These are phyloP conservation scores for Drosophila mulleri DNA, from an alignment of 2,888 invertebrate genomes.

Conservation along the genomic window DNA sequence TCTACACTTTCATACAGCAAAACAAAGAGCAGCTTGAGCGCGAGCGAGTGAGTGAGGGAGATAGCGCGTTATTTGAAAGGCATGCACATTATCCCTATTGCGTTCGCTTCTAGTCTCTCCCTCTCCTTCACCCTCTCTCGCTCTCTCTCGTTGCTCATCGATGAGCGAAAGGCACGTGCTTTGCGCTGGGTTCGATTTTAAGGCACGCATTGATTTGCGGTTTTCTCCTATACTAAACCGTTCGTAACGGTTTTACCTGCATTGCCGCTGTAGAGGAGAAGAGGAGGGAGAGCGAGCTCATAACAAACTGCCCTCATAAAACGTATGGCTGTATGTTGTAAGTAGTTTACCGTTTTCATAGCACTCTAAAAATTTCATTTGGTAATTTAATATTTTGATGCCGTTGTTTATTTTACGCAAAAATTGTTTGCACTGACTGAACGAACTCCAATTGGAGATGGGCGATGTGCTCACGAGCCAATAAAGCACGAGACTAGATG, in stretches of 20 bases:
- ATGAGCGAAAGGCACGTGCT: slow-evolving; percentile 36
- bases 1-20: slow-evolving; percentile 55
- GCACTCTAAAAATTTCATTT: slow-evolving; percentile 54
- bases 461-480: background rate
- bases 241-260: slow-evolving; percentile 65
- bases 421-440: slow-evolving; percentile 64
- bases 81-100: slow-evolving; percentile 48
- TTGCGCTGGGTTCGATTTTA: slow-evolving; percentile 30
- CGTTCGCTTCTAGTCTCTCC: background rate
- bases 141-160: background rate
- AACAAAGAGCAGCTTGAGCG: slow-evolving; percentile 4
- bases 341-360: slow-evolving; percentile 64
- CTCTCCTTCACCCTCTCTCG: background rate
- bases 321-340: slow-evolving; percentile 11
- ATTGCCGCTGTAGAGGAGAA: background rate
- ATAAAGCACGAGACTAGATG: background rate
- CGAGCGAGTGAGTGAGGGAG: slow-evolving; percentile 12
- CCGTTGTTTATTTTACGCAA: slow-evolving; percentile 75
- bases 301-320: slow-evolving; percentile 63
- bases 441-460: slow-evolving; percentile 44
- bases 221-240: slow-evolving; percentile 26
- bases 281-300: background rate
- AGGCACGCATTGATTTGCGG: slow-evolving; percentile 58
- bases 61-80: slow-evolving; percentile 47
- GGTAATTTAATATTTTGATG: slow-evolving; percentile 80